These are phyloP conservation scores for Dreissena polymorpha DNA, from an alignment of 1,140 invertebrate species.

Conservation along the genomic window DNA sequence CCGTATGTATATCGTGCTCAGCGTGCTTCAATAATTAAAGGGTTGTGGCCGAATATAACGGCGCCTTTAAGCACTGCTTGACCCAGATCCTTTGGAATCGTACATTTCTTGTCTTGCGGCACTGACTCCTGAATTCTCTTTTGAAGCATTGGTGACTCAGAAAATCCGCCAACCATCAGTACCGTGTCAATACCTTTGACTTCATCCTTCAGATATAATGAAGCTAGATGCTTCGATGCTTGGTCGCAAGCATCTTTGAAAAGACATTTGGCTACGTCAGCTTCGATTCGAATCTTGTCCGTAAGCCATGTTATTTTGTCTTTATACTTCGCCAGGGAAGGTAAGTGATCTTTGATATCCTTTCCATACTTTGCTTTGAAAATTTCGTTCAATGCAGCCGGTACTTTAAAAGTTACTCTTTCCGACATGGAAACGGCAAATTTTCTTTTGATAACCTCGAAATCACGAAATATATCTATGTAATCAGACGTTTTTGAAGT, in stretches of 20 bases:
- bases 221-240: slow-evolving; percentile 6
- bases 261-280: not conserved
- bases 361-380: slow-evolving; percentile 14
- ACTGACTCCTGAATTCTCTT: slow-evolving; percentile 13
- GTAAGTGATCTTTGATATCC: slow-evolving; percentile 27
- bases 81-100: slow-evolving; percentile 46
- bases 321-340: slow-evolving; percentile 3
- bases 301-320: not conserved
- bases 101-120: slow-evolving; percentile 24
- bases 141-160: slow-evolving; percentile 51
- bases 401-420: slow-evolving; percentile 31
- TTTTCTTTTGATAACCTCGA: slow-evolving; percentile 56
- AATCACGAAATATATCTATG: slow-evolving; percentile 50
- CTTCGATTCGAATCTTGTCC: slow-evolving; percentile 32
- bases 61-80: slow-evolving; percentile 59
- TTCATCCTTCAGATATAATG: not conserved
- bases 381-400: slow-evolving; percentile 7
- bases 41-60: slow-evolving; percentile 53
- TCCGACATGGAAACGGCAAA: slow-evolving; percentile 10
- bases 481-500: slow-evolving; percentile 13
- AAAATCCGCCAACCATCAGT: slow-evolving; percentile 59
- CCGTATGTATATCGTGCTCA: slow-evolving; percentile 50
- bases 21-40: slow-evolving; percentile 30
- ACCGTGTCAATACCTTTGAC: slow-evolving; percentile 15
- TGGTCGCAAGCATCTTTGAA: slow-evolving; percentile 21